Evolutionary conservation across 2,113 vertebrate species (phyloP), one percentile per base, ranked within the genome.

Genomic region (Trochalopteron elliotii): DNA sequence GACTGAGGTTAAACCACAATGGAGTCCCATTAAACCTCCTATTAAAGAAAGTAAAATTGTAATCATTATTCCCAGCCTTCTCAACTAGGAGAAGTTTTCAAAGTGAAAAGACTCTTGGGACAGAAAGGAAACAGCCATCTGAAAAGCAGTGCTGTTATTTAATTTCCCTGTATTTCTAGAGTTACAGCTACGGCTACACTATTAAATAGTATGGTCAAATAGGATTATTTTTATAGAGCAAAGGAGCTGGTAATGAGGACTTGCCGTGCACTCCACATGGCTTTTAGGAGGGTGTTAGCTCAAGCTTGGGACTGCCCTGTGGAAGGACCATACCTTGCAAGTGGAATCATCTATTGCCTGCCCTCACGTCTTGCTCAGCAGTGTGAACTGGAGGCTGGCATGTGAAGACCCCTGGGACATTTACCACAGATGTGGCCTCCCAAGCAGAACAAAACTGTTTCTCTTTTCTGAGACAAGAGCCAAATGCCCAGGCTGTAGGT

Each of bases 261-360:
- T 44, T 7, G 0, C 5, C 50, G 35, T 59, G 28, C 56, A 68
- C 7, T 28, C 15, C n/a, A 31, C 15, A 3, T 22, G 30, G 39
- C 15, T 20, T 79, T 72, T 76, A 23, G 30, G 20, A 65, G 19
- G 9, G 9, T n/a, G 15, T 68, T 39, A 76, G 16, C 35, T 75
- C 1, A 1, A 57, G 11, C 52, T 81, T 5, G 0, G 9, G 16
- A 30, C 27, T 76, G 39, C 49, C 11, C 16, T 37, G 10, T 39
- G 40, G 49, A 72, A 72, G 67, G 16, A 53, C 28, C 49, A 68
- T 27, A 44, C 5, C 15, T 78, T 0, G 0, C 37, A 40, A 17
- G 35, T 16, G 49, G 17, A 75, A 11, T 5, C 0, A 0, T 37
- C 24, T 44, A 6, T 16, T 45, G 22, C 10, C 23, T 63, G 35